Conservation (phyloP, 2,113 vertebrate species). For the Holacanthus passer region DNA sequence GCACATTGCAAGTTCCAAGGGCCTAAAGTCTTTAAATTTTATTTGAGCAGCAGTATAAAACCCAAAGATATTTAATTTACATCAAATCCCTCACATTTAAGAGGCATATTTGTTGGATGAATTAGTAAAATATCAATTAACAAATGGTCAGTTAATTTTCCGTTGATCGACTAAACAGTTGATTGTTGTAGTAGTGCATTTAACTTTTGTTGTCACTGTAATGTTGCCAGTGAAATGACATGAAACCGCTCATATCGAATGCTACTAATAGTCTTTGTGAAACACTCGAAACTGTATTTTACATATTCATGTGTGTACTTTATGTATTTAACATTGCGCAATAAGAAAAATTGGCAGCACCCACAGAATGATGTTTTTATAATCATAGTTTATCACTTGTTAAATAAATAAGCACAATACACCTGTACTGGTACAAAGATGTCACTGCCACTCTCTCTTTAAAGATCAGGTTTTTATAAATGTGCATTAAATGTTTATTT, state of each 20-base stretch:
- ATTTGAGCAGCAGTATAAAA: constrained; percentile 10
- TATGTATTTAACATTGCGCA: neutral
- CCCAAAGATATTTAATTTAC: constrained; percentile 30
- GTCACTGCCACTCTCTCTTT: constrained; percentile 32
- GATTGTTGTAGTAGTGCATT: neutral
- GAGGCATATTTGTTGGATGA: neutral
- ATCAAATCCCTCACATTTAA: neutral
- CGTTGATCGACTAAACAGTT: neutral
- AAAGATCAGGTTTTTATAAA: constrained; percentile 28
- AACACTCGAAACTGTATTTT: constrained; percentile 11
- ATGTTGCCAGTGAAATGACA: neutral
- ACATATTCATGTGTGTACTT: no score
- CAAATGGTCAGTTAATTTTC: neutral
- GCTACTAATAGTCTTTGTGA: neutral
- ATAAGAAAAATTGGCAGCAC: neutral
- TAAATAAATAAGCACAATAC: constrained; percentile 1
- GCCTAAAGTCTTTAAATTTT: neutral
- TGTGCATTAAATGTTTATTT: constrained; percentile 27
- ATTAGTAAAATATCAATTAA: neutral
- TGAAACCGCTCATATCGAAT: neutral
- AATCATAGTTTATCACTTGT: neutral
- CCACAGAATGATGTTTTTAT: neutral
- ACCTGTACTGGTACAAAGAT: constrained; percentile 24
- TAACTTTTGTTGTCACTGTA: neutral
- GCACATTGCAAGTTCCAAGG: neutral